Evolutionary conservation across 2,113 vertebrate species (phyloP).

Genomic region (Hyaena hyaena): DNA sequence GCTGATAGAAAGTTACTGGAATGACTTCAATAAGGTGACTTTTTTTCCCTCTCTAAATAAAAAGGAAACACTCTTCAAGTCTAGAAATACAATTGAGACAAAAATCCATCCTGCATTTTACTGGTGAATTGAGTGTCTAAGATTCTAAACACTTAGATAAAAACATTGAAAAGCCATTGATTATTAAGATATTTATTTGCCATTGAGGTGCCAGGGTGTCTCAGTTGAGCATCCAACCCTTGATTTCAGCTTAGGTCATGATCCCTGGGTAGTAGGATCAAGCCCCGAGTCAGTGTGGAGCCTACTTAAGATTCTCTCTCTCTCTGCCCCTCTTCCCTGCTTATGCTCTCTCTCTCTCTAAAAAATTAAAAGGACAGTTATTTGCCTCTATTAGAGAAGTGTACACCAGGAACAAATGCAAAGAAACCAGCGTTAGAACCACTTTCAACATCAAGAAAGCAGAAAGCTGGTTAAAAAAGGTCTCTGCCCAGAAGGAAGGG

Average conservation of each 20-base stretch:
- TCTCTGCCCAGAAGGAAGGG: not conserved
- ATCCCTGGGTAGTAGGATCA: no score
- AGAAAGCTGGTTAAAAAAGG: not conserved
- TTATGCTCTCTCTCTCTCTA: no score
- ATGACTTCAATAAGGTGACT: not conserved
- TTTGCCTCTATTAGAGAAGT: not conserved
- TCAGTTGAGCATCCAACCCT: no score
- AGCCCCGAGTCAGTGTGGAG: no score
- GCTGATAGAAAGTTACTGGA: not conserved
- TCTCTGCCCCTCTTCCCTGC: no score
- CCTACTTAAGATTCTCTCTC: no score
- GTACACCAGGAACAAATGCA: not conserved
- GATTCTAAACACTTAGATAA: slow-evolving; percentile 6
- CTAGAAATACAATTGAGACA: slow-evolving; percentile 32
- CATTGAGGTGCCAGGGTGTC: no score
- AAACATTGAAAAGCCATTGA: not conserved
- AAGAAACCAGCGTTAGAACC: not conserved
- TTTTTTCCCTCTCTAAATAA: not conserved
- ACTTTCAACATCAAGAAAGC: not conserved
- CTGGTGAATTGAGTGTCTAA: not conserved
- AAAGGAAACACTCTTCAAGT: slow-evolving; percentile 7
- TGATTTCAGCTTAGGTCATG: no score
- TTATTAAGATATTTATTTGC: not conserved
- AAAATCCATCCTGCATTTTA: slow-evolving; percentile 33
- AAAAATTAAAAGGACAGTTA: not conserved